phyloP scores from a whole-genome alignment of 2,888 invertebrate species.

The Chydorus sphaericus region DNA sequence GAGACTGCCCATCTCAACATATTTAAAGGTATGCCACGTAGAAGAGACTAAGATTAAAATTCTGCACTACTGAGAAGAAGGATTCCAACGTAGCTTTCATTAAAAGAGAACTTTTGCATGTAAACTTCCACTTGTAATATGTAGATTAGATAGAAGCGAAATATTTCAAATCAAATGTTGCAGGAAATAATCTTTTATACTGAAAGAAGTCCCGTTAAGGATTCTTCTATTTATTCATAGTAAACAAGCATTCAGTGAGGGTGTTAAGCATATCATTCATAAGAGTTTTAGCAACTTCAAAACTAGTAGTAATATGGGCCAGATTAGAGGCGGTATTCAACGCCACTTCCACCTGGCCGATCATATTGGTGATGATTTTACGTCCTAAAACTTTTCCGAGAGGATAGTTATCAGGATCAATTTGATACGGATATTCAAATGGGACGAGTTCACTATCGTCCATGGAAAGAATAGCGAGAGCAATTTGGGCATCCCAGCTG shows the following conservation, averaged over 20 bases:
- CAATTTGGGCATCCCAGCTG: conserved; percentile 1
- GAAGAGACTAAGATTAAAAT: too few species aligned
- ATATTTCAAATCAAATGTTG: too few species aligned
- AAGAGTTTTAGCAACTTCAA: neutral
- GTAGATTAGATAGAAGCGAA: too few species aligned
- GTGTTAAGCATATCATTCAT: neutral
- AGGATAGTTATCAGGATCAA: neutral
- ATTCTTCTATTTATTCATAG: too few species aligned
- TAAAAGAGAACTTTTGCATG: too few species aligned
- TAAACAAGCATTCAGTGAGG: neutral
- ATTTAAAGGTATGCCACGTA: too few species aligned
- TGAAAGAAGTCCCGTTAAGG: too few species aligned
- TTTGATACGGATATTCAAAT: neutral
- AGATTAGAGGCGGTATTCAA: neutral
- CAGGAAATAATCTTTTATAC: too few species aligned
- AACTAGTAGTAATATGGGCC: neutral
- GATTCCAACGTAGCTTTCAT: too few species aligned
- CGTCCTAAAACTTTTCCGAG: neutral
- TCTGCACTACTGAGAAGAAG: too few species aligned
- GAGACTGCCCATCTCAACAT: too few species aligned
- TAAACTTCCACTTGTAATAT: too few species aligned
- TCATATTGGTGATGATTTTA: neutral
- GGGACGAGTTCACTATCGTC: neutral
- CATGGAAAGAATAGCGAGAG: neutral
- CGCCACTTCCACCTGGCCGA: neutral